A percentile compares a stretch with the other conserved stretches of the same genome.
phyloP scores from a whole-genome alignment of 2,888 invertebrate species.

The Scaptomyza caliginosa region DNA sequence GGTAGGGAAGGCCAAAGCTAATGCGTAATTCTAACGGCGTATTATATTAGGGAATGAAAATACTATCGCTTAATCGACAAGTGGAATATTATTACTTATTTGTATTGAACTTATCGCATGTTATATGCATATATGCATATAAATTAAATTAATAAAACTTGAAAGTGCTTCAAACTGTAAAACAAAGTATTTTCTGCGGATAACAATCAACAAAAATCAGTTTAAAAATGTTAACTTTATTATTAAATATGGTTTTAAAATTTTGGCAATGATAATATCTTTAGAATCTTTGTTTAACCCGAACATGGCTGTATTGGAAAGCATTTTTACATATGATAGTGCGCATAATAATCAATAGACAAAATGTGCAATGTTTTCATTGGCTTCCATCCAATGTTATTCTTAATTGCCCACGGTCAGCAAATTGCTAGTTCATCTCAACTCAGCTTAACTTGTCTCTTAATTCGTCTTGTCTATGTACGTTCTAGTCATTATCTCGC shows the following conservation, averaged over 20 bases:
- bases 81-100: slow-evolving; percentile 10
- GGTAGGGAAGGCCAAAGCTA: slow-evolving; percentile 39
- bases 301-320: too few relatives aligned
- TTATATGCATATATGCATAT: not conserved
- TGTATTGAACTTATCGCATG: slow-evolving; percentile 5
- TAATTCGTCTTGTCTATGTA: slow-evolving; percentile 15
- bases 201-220: not conserved
- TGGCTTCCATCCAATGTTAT: slow-evolving; percentile 19
- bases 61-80: slow-evolving; percentile 22
- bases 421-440: slow-evolving; percentile 8
- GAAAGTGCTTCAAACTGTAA: not conserved
- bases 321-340: too few relatives aligned
- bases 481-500: slow-evolving; percentile 60
- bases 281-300: too few relatives aligned
- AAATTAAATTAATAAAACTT: slow-evolving; percentile 1
- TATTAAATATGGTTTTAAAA: not conserved
- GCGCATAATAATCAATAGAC: not conserved
- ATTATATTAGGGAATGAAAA: slow-evolving; percentile 16
- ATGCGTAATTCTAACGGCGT: slow-evolving; percentile 58
- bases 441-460: not conserved
- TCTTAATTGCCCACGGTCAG: slow-evolving; percentile 33
- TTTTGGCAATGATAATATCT: not conserved
- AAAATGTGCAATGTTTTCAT: slow-evolving; percentile 26
- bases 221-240: not conserved
- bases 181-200: not conserved